phyloP scores from a whole-genome alignment of 1,140 invertebrate genomes.

The Bicyclus anynana region DNA sequence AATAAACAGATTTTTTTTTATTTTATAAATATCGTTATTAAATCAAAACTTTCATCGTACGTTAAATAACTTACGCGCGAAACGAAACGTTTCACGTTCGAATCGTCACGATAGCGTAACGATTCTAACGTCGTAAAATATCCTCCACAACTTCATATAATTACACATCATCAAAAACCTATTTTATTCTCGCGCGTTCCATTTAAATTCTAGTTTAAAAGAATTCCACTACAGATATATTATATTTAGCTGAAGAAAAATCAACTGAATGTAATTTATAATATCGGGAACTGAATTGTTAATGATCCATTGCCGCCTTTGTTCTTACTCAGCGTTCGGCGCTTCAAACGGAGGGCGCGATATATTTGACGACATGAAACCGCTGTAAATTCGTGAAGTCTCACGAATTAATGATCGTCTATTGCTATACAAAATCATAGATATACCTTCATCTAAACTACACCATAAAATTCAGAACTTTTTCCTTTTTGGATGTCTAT shows the following conservation, averaged over 20 bases:
- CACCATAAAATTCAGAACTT: too few relatives aligned
- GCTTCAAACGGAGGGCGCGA: conserved; percentile 35
- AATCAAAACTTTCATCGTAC: too few relatives aligned
- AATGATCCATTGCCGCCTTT: conserved; percentile 60
- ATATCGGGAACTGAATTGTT: conserved; percentile 31
- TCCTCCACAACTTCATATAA: neutral
- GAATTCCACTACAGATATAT: neutral
- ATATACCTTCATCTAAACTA: neutral
- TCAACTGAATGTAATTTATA: conserved; percentile 11
- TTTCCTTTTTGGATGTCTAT: too few relatives aligned
- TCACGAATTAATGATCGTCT: conserved; percentile 40
- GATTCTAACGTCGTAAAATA: too few relatives aligned
- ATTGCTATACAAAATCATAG: neutral
- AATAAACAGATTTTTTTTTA: too few relatives aligned
- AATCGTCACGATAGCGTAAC: too few relatives aligned
- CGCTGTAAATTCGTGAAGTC: conserved; percentile 39
- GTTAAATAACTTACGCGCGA: too few relatives aligned
- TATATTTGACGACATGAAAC: conserved; percentile 49
- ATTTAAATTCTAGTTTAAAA: neutral
- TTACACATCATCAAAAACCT: conserved; percentile 9
- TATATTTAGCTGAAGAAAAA: conserved; percentile 3
- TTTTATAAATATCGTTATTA: too few relatives aligned
- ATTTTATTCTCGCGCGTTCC: conserved; percentile 9
- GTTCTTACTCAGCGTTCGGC: conserved; percentile 30
- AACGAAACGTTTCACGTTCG: too few relatives aligned